These are phyloP conservation scores for Diloba caeruleocephala DNA, from an alignment of 2,888 invertebrate species.

Conservation along the genomic window DNA sequence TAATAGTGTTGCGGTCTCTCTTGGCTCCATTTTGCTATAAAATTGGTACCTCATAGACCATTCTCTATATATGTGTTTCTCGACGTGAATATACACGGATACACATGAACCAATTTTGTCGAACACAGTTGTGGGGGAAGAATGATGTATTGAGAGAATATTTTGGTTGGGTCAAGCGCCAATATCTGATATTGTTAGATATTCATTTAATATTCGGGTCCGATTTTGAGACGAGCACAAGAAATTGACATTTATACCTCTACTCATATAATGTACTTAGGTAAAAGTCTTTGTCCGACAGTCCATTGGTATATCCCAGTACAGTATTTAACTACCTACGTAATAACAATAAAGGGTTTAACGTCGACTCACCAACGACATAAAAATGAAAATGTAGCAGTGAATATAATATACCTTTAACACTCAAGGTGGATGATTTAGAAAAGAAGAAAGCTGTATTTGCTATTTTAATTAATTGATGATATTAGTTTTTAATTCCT, in stretches of 20 bases:
- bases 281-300: conserved; percentile 29
- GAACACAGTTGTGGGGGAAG: conserved; percentile 51
- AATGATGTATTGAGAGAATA: conserved; percentile 57
- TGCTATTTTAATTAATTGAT: too few relatives aligned
- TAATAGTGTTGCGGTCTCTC: conserved; percentile 71
- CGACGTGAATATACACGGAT: too few relatives aligned
- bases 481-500: too few relatives aligned
- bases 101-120: conserved; percentile 65
- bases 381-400: conserved; percentile 17
- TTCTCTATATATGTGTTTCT: too few relatives aligned
- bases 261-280: conserved; percentile 6
- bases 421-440: too few relatives aligned
- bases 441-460: too few relatives aligned
- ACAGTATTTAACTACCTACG: conserved; percentile 18
- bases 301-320: conserved; percentile 18
- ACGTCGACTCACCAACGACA: conserved; percentile 7
- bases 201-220: conserved; percentile 30
- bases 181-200: conserved; percentile 49
- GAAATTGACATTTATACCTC: too few relatives aligned
- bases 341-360: conserved; percentile 23
- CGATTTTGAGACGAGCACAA: conserved; percentile 15
- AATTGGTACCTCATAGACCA: conserved; percentile 70
- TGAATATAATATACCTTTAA: too few relatives aligned
- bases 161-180: conserved; percentile 39
- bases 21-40: conserved; percentile 77